A percentile compares a stretch with the other conserved stretches of the same genome.
phyloP scores from a whole-genome alignment of 2,797 vertebrate species.

The Rhadinocentrus ornatus region DNA sequence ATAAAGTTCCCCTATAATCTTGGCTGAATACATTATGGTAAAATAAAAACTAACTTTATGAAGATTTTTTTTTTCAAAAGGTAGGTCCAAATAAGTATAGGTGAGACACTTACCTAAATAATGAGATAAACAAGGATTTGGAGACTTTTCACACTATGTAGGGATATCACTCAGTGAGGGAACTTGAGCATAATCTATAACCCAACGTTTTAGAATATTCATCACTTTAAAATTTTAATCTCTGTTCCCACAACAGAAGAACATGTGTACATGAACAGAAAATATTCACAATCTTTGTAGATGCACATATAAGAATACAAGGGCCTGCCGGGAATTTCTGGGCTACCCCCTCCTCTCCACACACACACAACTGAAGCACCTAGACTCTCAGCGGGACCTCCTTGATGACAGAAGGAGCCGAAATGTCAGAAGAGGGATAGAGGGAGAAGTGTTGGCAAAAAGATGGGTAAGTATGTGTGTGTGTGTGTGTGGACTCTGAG shows the following conservation, averaged over 20 bases:
- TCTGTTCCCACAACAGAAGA: constrained; percentile 11
- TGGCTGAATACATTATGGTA: constrained; percentile 77
- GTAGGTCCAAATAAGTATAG: constrained; percentile 66
- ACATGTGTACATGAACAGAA: constrained; percentile 51
- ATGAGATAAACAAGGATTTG: constrained; percentile 19
- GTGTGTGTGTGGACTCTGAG: constrained; percentile 43
- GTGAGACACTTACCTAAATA: constrained; percentile 28
- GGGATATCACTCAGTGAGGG: constrained; percentile 12
- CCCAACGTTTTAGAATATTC: constrained; percentile 32
- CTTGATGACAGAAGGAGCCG: constrained; percentile 72
- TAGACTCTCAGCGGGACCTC: constrained; percentile 69
- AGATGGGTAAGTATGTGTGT: constrained; percentile 16
- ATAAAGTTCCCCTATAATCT: constrained; percentile 76
- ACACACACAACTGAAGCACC: constrained; percentile 58
- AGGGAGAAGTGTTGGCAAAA: constrained; percentile 60
- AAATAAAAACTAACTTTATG: constrained; percentile 75
- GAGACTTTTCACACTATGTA: constrained; percentile 25
- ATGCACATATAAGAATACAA: constrained; percentile 36
- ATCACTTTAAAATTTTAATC: constrained; percentile 26
- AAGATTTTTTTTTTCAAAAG: constrained; percentile 60
- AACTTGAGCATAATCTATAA: constrained; percentile 15
- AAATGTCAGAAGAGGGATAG: constrained; percentile 76
- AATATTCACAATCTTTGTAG: constrained; percentile 60
- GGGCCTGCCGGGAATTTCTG: constrained; percentile 42
- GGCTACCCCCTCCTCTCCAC: background rate